Evolutionary conservation across 2,797 vertebrate species (phyloP).

Genomic region (Rhynchonycteris naso): DNA sequence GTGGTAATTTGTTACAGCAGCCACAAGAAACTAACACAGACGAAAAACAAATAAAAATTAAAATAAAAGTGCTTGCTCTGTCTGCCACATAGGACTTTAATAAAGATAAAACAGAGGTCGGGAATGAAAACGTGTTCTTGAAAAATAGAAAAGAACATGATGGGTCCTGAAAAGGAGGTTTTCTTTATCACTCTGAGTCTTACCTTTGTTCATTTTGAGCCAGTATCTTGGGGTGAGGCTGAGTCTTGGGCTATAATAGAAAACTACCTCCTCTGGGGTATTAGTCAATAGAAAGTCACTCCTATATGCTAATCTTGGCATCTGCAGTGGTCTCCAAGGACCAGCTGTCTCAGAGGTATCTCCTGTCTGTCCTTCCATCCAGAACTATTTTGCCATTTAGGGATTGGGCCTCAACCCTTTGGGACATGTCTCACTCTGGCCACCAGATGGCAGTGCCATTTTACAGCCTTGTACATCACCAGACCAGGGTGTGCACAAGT

Average conservation of each 20-base stretch:
- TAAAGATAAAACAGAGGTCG: not conserved
- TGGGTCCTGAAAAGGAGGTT: not conserved
- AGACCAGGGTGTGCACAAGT: not conserved
- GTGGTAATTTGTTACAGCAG: no score
- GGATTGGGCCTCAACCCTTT: not conserved
- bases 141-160: not conserved
- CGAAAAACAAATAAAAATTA: no score
- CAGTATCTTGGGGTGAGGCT: not conserved
- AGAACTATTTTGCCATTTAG: not conserved
- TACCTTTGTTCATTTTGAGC: not conserved
- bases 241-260: not conserved
- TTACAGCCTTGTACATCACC: not conserved
- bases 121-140: not conserved
- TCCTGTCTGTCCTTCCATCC: not conserved
- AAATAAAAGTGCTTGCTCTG: not conserved
- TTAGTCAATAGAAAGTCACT: not conserved
- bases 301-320: not conserved
- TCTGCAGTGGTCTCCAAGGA: not conserved
- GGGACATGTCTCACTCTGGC: conserved; percentile 58
- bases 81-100: not conserved
- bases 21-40: no score
- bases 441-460: conserved; percentile 82
- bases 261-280: not conserved
- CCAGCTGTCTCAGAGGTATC: not conserved
- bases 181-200: conserved; percentile 9